These are phyloP conservation scores for Alcis repandata DNA, from an alignment of 2,888 invertebrate species.

Conservation along the genomic window DNA sequence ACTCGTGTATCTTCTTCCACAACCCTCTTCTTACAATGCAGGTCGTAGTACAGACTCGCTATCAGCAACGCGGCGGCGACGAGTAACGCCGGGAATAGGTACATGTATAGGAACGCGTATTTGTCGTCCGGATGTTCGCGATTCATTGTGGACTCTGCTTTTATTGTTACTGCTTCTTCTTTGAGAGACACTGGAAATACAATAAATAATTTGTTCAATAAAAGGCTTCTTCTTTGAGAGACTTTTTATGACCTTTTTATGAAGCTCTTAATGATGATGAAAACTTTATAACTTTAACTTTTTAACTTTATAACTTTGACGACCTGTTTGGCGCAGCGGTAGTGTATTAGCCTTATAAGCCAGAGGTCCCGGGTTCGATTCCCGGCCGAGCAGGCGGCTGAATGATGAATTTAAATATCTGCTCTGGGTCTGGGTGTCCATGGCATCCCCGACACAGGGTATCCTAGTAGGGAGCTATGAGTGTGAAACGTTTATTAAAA, in stretches of 20 bases:
- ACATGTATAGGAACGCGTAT: slow-evolving; percentile 65
- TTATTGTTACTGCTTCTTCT: slow-evolving; percentile 73
- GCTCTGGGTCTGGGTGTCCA: no score
- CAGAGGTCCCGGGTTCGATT: no score
- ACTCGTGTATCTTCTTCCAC: slow-evolving; percentile 55
- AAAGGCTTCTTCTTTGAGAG: slow-evolving; percentile 71
- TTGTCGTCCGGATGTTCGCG: slow-evolving; percentile 50
- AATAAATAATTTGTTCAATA: background rate
- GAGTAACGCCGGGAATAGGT: slow-evolving; percentile 61
- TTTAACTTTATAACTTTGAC: no score
- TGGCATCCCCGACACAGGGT: no score
- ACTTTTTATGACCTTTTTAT: slow-evolving; percentile 53
- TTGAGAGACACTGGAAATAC: slow-evolving; percentile 62
- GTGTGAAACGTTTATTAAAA: no score
- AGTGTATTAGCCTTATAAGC: no score
- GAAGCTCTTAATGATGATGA: no score
- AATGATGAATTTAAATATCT: no score
- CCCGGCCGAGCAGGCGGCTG: no score
- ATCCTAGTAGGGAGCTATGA: no score
- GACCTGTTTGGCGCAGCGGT: no score
- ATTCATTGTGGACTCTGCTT: slow-evolving; percentile 73
- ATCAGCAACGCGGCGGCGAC: slow-evolving; percentile 64
- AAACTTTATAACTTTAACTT: no score
- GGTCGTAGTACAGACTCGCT: slow-evolving; percentile 61
- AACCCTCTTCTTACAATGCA: slow-evolving; percentile 62